Conservation (phyloP, 2,888 invertebrate species). For the Hypena proboscidalis region DNA sequence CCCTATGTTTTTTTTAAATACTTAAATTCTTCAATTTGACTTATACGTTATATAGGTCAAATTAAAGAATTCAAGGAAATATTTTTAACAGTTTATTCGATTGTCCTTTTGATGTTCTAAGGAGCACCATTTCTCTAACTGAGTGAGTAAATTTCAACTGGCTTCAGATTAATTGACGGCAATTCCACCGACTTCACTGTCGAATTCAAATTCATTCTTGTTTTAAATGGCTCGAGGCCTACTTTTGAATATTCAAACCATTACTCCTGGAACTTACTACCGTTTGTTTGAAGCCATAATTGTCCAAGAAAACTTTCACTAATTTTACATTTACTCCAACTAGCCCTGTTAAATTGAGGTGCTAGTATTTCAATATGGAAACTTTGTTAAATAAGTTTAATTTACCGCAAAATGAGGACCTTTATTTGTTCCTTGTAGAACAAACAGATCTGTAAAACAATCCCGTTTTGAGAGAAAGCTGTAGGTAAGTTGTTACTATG, state of each 20-base stretch:
- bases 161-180: slow-evolving; percentile 42
- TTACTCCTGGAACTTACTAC: slow-evolving; percentile 25
- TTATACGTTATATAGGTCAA: too few species aligned
- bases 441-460: slow-evolving; percentile 1
- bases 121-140: slow-evolving; percentile 17
- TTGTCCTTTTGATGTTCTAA: slow-evolving; percentile 11
- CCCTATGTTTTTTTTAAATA: too few species aligned
- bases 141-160: slow-evolving; percentile 30
- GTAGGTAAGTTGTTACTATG: background rate
- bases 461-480: background rate
- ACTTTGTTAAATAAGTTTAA: slow-evolving; percentile 9
- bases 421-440: slow-evolving; percentile 2
- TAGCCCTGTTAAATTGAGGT: slow-evolving; percentile 7
- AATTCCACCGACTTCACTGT: slow-evolving; percentile 40
- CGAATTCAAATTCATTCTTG: slow-evolving; percentile 46
- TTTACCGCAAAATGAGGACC: background rate
- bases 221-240: slow-evolving; percentile 40
- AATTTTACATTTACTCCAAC: slow-evolving; percentile 19
- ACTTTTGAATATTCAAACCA: slow-evolving; percentile 52
- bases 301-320: slow-evolving; percentile 28
- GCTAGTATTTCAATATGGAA: slow-evolving; percentile 8
- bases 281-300: slow-evolving; percentile 43
- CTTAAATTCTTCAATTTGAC: too few species aligned
- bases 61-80: too few species aligned
- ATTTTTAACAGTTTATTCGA: slow-evolving; percentile 1